A percentile compares a stretch with the other conserved stretches of the same genome.
Evolutionary conservation across 2,888 invertebrate genomes (phyloP).

Genomic region (Cactoblastis cactorum): DNA sequence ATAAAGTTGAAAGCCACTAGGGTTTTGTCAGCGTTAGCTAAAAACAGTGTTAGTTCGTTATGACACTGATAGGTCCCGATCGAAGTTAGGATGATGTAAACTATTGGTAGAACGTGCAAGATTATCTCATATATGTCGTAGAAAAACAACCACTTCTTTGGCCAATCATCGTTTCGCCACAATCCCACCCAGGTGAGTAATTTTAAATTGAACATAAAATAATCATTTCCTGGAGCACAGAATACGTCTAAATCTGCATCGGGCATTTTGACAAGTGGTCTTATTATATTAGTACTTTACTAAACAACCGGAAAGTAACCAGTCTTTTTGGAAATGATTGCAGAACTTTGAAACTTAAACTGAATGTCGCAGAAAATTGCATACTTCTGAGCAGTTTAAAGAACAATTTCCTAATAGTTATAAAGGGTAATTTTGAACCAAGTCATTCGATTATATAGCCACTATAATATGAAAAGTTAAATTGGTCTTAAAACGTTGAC

Average conservation of each 20-base stretch:
- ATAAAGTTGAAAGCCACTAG: conserved; percentile 50
- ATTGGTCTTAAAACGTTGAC: no score
- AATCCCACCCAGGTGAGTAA: conserved; percentile 52
- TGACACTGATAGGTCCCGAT: conserved; percentile 44
- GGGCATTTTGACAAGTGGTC: not conserved
- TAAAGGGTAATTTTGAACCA: not conserved
- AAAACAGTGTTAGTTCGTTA: conserved; percentile 33
- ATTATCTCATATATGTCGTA: conserved; percentile 46
- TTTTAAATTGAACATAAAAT: conserved; percentile 43
- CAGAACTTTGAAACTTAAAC: not conserved
- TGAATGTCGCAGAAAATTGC: not conserved
- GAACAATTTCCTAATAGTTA: not conserved
- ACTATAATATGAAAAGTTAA: no score
- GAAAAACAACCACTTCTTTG: conserved; percentile 24
- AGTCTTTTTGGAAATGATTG: not conserved
- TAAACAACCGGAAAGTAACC: not conserved
- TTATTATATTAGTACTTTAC: not conserved
- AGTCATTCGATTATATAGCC: no score
- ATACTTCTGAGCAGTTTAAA: not conserved
- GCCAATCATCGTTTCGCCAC: conserved; percentile 47
- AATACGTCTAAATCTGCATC: not conserved
- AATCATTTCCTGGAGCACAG: conserved; percentile 9
- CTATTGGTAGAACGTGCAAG: conserved; percentile 35
- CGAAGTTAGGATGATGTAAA: conserved; percentile 37
- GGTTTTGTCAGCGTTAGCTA: conserved; percentile 51